Evolutionary conservation across 2,797 vertebrate genomes (phyloP), one percentile per base, ranked within the genome.

Genomic region (Oreortyx pictus): DNA sequence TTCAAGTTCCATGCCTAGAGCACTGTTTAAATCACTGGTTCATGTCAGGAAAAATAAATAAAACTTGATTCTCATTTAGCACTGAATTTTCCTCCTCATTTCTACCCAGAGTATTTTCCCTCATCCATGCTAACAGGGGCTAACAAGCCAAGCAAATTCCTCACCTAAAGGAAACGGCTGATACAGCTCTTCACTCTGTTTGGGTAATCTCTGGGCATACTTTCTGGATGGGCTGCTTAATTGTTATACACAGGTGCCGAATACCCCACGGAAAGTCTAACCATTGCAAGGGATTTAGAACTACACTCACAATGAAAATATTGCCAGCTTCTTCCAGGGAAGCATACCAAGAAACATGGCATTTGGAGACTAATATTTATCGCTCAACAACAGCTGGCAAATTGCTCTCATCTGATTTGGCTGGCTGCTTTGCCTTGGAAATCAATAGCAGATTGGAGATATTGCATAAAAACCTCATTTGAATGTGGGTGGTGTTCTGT

Each of bases 321-420:
- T 76, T 75, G 65, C 66, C 82, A 88, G 23, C 67, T 90, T 90
- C 74, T 79, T 95, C 67, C 41, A 61, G 50, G 41, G 44, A 59
- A 85, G 29, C 49, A 56, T 57, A 73, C 43, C 87, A 89, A 93
- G 86, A 86, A 92, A 86, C 70, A 81, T 86, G 78, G 76, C 68
- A 85, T 89, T 92, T 90, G 44, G 23, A 61, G 37, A 88, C 74
- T 86, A 94, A 94, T 94, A 94, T 88, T 95, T 92, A 86, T 90
- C 60, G 27, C 46, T 87, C 73, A 83, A 75, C 93, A 93, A 41
- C 91, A 94, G 74, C 82, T 94, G 93, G 62, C 46, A 94, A 91
- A 94, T 79, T 74, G 77, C 65, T 92, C 68, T 96, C 68, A 84
- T 90, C 86, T 92, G 62, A 92, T 89, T 91, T 78, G 82, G 59